phyloP scores from a whole-genome alignment of 1,140 invertebrate genomes.

The Doryteuthis pealeii region DNA sequence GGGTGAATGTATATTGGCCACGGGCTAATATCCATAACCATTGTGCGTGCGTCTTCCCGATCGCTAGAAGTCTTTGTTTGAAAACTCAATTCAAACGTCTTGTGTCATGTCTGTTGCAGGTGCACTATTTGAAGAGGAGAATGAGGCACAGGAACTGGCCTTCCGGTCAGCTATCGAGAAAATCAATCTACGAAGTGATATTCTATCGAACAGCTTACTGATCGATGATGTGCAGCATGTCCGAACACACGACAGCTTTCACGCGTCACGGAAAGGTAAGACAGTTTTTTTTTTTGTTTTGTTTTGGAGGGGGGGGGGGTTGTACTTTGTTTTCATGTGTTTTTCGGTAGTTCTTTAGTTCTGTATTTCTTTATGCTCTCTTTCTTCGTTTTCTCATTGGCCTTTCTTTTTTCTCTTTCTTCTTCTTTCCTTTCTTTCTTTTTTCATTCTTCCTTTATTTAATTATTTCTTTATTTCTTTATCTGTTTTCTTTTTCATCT shows the following conservation, averaged over 20 bases:
- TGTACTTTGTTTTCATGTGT: not conserved
- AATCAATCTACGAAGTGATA: conserved; percentile 35
- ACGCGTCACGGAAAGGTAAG: conserved; percentile 39
- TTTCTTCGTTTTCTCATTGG: not conserved
- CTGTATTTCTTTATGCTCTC: too few species aligned
- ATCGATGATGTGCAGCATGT: conserved; percentile 36
- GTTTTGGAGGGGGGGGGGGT: too few species aligned
- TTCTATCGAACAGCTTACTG: conserved; percentile 32
- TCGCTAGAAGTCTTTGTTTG: too few species aligned
- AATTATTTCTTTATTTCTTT: too few species aligned
- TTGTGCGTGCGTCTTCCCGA: too few species aligned
- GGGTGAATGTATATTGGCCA: too few species aligned
- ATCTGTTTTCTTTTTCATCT: too few species aligned
- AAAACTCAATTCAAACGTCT: too few species aligned
- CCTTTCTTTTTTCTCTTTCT: not conserved
- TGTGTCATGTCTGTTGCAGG: conserved; percentile 26
- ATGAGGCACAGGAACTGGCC: conserved; percentile 36
- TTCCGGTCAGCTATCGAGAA: conserved; percentile 40
- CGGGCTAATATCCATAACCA: too few species aligned
- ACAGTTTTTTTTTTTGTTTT: not conserved
- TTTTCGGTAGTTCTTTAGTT: not conserved
- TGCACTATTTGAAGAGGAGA: conserved; percentile 39
- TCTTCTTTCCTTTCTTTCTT: too few species aligned
- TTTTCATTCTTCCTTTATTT: too few species aligned
- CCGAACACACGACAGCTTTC: conserved; percentile 43